Evolutionary conservation across 2,888 invertebrate species (phyloP).

Genomic region (Alsophila aescularia): DNA sequence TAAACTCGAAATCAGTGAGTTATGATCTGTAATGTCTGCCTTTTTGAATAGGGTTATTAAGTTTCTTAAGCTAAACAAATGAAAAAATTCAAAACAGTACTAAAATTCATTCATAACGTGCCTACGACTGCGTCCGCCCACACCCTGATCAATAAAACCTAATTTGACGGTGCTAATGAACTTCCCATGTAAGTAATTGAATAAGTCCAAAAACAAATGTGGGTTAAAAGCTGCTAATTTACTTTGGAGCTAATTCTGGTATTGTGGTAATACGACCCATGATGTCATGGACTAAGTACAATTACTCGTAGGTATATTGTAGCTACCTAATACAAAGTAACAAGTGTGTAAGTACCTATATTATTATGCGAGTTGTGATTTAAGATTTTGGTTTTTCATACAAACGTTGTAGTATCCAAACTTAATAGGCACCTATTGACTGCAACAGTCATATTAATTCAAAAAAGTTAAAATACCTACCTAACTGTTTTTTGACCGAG

Average conservation of each 20-base stretch:
- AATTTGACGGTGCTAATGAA: constrained; percentile 22
- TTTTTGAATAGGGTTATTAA: neutral
- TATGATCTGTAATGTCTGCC: neutral
- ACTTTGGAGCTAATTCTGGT: constrained; percentile 14
- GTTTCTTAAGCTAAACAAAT: neutral
- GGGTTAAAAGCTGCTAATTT: constrained; percentile 23
- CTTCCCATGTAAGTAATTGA: constrained; percentile 25
- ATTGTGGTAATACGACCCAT: constrained; percentile 12
- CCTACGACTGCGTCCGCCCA: constrained; percentile 12
- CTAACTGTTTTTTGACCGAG: no score
- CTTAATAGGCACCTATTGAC: no score
- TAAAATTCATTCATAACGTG: constrained; percentile 4
- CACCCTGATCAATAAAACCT: constrained; percentile 15
- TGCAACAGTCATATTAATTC: no score
- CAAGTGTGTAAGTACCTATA: no score
- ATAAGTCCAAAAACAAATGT: constrained; percentile 21
- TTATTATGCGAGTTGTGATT: no score
- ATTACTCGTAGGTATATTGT: no score
- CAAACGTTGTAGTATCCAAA: no score
- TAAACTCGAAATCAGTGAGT: neutral
- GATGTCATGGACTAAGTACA: constrained; percentile 8
- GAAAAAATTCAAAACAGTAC: neutral
- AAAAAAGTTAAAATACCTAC: no score
- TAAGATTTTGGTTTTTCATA: no score
- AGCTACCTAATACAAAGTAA: no score